Percentiles rank a stretch among this genome's conserved stretches.
These are phyloP conservation scores for Limnephilus marmoratus DNA, from an alignment of 2,888 invertebrate genomes.

Conservation along the genomic window DNA sequence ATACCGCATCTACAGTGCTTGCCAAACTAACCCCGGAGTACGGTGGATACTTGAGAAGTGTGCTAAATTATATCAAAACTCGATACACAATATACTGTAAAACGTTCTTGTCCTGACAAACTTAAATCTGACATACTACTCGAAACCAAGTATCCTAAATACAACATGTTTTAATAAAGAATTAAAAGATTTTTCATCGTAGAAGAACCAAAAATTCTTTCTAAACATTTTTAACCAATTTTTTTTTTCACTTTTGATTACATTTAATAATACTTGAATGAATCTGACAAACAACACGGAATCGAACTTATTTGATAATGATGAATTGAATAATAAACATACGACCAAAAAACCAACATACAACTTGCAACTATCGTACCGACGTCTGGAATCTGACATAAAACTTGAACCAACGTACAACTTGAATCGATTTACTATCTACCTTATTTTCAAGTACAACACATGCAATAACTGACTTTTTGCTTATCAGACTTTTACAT, in stretches of 20 bases:
- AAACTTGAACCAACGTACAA: too few species aligned
- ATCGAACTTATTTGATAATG: neutral
- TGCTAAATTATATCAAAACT: neutral
- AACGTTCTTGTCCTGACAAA: neutral
- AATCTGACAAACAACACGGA: neutral
- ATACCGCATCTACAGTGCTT: neutral
- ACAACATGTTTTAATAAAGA: too few species aligned
- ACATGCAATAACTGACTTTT: neutral
- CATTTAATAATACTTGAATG: neutral
- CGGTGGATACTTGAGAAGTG: neutral
- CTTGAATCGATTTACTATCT: neutral
- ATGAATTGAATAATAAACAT: too few species aligned
- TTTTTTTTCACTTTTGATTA: neutral
- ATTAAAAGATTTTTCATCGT: too few species aligned
- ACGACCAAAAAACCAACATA: neutral
- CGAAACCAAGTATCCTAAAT: too few species aligned
- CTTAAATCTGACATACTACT: too few species aligned
- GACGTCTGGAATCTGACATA: too few species aligned
- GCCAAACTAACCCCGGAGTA: neutral
- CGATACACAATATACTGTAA: neutral
- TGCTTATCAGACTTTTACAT: neutral
- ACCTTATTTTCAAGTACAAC: neutral
- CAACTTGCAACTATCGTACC: neutral
- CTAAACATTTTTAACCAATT: neutral
- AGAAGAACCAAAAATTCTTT: too few species aligned